Evolutionary conservation across 2,113 vertebrate genomes (phyloP).

Genomic region (Smithornis capensis): DNA sequence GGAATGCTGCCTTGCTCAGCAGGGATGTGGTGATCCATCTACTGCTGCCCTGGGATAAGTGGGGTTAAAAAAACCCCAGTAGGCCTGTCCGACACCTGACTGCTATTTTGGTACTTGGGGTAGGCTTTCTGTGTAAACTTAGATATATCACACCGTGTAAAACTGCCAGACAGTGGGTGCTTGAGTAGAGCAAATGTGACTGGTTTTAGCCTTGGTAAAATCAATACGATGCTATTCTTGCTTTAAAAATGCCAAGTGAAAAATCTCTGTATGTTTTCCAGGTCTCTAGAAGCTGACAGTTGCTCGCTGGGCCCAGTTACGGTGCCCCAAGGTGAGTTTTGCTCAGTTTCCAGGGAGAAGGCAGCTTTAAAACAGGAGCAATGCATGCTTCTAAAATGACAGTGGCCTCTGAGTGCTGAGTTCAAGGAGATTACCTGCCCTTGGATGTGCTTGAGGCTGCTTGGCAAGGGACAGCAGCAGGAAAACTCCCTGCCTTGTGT

Average conservation of each 20-base stretch:
- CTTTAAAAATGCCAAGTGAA: not conserved
- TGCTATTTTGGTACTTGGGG: not conserved
- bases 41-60: not conserved
- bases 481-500: not conserved
- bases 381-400: not conserved
- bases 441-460: fast-evolving
- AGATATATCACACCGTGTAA: not conserved
- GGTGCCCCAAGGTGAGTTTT: not conserved
- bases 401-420: fast-evolving
- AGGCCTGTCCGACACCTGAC: not conserved
- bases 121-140: not conserved
- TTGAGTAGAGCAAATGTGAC: not conserved
- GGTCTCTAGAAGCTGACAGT: not conserved
- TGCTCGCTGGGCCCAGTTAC: fast-evolving
- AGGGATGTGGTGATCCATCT: not conserved
- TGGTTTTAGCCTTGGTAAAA: not conserved
- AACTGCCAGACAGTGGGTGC: not conserved
- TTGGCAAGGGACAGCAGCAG: fast-evolving
- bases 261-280: not conserved
- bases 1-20: fast-evolving
- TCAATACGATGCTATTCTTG: not conserved
- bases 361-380: fast-evolving
- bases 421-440: fast-evolving
- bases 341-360: not conserved
- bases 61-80: not conserved